Evolutionary conservation across 2,113 vertebrate genomes (phyloP).

Genomic region (Brachyhypopomus gauderio): DNA sequence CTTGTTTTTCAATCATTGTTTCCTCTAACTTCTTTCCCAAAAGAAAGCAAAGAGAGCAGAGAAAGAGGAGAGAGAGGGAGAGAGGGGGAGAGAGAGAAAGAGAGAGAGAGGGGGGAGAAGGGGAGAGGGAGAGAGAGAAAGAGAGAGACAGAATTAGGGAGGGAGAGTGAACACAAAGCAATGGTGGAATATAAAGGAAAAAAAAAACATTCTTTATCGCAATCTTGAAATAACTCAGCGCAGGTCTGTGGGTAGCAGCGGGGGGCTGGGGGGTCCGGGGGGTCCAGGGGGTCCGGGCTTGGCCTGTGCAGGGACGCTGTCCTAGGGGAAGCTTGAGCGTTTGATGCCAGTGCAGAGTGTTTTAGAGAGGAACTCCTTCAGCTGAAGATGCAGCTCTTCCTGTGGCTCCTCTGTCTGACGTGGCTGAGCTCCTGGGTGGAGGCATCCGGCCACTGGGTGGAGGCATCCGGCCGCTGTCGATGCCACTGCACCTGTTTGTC

Average conservation of each 20-base stretch:
- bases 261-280: conserved; percentile 52
- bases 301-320: conserved; percentile 17
- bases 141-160: conserved; percentile 63
- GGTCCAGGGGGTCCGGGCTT: conserved; percentile 51
- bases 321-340: neutral
- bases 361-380: conserved; percentile 15
- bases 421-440: conserved; percentile 66
- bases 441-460: conserved; percentile 63
- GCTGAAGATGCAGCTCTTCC: conserved; percentile 70
- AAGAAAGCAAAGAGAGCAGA: conserved; percentile 65
- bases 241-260: conserved; percentile 51
- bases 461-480: conserved; percentile 63
- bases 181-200: conserved; percentile 64
- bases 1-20: conserved; percentile 80
- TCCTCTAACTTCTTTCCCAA: conserved; percentile 63
- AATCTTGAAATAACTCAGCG: conserved; percentile 66
- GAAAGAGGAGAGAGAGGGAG: conserved; percentile 60
- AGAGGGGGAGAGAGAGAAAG: conserved; percentile 48
- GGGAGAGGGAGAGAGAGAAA: conserved; percentile 59
- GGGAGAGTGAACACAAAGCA: conserved; percentile 69
- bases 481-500: conserved; percentile 66
- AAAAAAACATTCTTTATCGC: conserved; percentile 70
- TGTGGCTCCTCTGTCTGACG: conserved; percentile 69
- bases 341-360: neutral
- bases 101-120: no score